Evolutionary conservation across 1,140 invertebrate genomes (phyloP).

Genomic region (Drosophila carrolli): DNA sequence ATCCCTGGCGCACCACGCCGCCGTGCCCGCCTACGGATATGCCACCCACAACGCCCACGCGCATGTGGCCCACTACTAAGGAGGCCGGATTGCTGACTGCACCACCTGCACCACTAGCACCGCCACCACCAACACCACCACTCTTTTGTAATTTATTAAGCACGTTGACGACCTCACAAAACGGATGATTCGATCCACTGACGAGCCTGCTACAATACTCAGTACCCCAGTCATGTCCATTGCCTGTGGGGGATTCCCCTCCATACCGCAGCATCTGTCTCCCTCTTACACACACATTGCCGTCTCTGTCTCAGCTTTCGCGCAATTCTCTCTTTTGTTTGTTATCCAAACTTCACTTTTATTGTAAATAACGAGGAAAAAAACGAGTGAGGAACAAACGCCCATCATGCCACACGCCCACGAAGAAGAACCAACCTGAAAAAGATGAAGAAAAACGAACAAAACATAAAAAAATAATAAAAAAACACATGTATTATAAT

Average conservation of each 20-base stretch:
- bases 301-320: constrained; percentile 71
- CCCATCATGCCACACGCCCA: constrained; percentile 71
- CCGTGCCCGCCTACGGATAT: constrained; percentile 70
- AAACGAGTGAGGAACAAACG: constrained; percentile 37
- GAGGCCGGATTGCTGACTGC: background rate
- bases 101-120: constrained; percentile 77
- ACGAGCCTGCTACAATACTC: constrained; percentile 70
- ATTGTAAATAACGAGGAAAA: constrained; percentile 65
- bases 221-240: constrained; percentile 88
- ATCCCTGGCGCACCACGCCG: constrained; percentile 77
- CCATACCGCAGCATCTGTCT: constrained; percentile 36
- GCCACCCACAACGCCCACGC: constrained; percentile 76
- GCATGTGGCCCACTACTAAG: constrained; percentile 79
- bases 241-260: constrained; percentile 15
- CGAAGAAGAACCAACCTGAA: constrained; percentile 54
- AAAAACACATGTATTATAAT: constrained; percentile 72
- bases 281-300: constrained; percentile 29
- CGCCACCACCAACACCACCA: constrained; percentile 87
- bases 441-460: constrained; percentile 41
- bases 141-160: constrained; percentile 96
- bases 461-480: constrained; percentile 47
- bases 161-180: constrained; percentile 85
- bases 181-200: constrained; percentile 92
- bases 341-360: constrained; percentile 55
- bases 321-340: constrained; percentile 67